Base-by-base conservation (phyloP, 2,797 vertebrate genomes). In the Crocidura indochinensis region DNA sequence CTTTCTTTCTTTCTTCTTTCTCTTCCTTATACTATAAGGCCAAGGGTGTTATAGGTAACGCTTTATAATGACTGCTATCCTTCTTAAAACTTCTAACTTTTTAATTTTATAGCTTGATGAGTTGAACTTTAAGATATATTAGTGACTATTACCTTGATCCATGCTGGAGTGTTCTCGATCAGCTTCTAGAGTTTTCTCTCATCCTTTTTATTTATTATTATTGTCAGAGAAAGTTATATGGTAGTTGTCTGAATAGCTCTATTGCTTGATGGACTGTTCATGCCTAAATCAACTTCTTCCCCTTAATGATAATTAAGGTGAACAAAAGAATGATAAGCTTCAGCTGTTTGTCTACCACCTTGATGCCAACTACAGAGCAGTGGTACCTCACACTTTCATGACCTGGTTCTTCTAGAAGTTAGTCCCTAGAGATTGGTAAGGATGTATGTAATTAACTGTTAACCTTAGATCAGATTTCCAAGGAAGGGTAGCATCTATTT, bases 381-480 rank as follows among this genome's bases (percentile, higher is more conserved):
- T 51, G 51, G 14, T 38, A 38, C 38, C 10, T 60, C 56, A 20
- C 15, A 60, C 19, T 38, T 38, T 60, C 19, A 7, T 6, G 1
- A 20, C 15, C 22, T 20, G 22, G 56, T 60, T 60, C 56, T 60
- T 53, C 56, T 60, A 20, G 19, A 20, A 15, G n/a, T 20, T 3
- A 12, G 8, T 49, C 51, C 31, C n/a, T 31, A 64, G 73, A 90
- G 69, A 47, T 72, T 17, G 51, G 68, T 92, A 86, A 78, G 19
- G 38, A 38, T 38, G 38, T 29, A 38, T 6, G 46, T 27, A 27
- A 68, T 26, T 69, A 67, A 67, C 10, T 7, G 14, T 29, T 20
- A 38, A 17, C 3, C 27, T 88, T 76, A 44, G 14, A 14, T 93
- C 65, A 62, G 38, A 72, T 65, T 81, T 62, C 27, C 10, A 31